phyloP scores from a whole-genome alignment of 2,888 invertebrate species.

The Pinctada fucata region DNA sequence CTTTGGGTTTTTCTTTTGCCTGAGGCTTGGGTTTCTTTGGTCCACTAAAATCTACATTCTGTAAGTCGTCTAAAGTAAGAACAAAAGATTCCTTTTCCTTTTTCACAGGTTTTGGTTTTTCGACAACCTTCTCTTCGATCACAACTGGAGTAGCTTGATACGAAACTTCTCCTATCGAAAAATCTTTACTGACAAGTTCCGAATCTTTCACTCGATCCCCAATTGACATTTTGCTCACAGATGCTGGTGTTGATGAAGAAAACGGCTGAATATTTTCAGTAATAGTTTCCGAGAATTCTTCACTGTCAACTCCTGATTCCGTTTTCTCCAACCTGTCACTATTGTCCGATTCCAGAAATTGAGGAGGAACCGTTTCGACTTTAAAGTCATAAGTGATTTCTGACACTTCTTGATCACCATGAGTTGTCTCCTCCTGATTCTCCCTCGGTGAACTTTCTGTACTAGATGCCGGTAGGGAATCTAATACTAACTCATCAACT shows the following conservation, averaged over 20 bases:
- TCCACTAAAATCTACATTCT: constrained; percentile 53
- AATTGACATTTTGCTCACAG: background rate
- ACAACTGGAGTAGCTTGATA: background rate
- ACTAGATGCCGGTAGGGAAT: background rate
- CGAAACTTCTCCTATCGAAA: background rate
- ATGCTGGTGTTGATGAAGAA: background rate
- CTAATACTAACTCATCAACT: background rate
- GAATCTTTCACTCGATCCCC: background rate
- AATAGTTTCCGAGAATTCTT: constrained; percentile 46
- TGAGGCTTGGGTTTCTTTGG: constrained; percentile 43
- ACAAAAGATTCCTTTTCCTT: constrained; percentile 65
- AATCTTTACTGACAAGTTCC: background rate
- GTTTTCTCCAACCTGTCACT: constrained; percentile 33
- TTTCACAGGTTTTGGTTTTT: constrained; percentile 36
- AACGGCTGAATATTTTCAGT: constrained; percentile 33
- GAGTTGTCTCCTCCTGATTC: background rate
- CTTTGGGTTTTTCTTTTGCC: background rate
- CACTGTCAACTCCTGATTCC: constrained; percentile 47
- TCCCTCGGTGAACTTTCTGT: constrained; percentile 3
- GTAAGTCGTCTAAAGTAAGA: constrained; percentile 65
- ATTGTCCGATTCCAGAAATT: constrained; percentile 40
- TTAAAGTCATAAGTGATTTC: constrained; percentile 60
- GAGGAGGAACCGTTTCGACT: constrained; percentile 51
- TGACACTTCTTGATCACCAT: constrained; percentile 43
- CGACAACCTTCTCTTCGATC: constrained; percentile 2